These are phyloP conservation scores for Intellagama lesueurii DNA, from an alignment of 2,797 vertebrate species.

Conservation along the genomic window DNA sequence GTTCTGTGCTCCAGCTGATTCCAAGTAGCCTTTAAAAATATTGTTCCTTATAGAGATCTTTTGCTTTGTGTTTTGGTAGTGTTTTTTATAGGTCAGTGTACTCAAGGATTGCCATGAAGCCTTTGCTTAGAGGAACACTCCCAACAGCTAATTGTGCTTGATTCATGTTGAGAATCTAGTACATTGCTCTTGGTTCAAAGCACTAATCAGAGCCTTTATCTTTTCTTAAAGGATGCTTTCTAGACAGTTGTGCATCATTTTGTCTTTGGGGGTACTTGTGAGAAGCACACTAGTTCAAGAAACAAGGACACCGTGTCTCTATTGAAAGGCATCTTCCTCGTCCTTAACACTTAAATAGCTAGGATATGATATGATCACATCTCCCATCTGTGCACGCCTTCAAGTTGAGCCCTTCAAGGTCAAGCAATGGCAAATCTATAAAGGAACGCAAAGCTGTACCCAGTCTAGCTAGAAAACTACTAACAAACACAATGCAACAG, in stretches of 20 bases:
- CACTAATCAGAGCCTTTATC: background rate
- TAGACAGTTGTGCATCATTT: background rate
- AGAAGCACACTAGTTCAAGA: background rate
- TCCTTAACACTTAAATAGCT: background rate
- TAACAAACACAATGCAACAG: background rate
- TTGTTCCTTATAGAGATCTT: no score
- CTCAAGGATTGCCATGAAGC: background rate
- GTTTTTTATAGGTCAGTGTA: no score
- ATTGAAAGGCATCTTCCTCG: background rate
- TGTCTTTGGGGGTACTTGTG: background rate
- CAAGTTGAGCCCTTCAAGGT: background rate
- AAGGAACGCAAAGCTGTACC: background rate
- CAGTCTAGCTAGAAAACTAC: conserved; percentile 1
- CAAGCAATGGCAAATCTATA: background rate
- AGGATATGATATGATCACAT: background rate
- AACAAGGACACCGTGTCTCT: background rate
- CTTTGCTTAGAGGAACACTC: background rate
- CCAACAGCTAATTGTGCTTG: background rate
- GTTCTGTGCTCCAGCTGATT: no score
- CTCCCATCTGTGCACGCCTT: background rate
- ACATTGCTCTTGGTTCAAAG: background rate
- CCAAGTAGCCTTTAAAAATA: no score
- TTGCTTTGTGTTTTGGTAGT: no score
- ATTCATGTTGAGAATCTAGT: background rate
- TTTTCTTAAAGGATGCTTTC: background rate